phyloP scores from a whole-genome alignment of 2,113 vertebrate species.

The Nycticorax nycticorax region DNA sequence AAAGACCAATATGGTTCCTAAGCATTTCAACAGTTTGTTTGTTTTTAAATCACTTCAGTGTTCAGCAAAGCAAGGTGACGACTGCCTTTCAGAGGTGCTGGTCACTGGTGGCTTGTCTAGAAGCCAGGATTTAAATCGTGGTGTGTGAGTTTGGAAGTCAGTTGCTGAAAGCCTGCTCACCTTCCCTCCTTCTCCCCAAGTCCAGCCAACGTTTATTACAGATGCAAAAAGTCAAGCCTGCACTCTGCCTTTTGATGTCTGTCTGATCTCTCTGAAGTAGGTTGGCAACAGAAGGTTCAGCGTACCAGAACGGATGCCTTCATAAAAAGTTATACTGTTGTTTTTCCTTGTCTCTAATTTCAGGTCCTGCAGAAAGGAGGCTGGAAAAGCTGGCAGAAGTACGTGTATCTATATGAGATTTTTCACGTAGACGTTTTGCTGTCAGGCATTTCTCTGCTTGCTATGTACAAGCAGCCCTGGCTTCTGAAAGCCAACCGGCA shows the following conservation, averaged over 20 bases:
- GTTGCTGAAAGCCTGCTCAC: background rate
- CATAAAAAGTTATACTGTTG: background rate
- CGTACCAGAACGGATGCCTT: background rate
- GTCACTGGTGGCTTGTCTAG: background rate
- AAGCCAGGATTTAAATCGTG: background rate
- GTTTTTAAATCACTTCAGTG: background rate
- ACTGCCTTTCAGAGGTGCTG: background rate
- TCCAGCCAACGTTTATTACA: background rate
- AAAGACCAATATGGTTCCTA: background rate
- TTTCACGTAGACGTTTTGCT: background rate
- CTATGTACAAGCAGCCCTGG: background rate
- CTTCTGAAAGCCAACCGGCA: background rate
- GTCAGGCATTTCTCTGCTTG: background rate
- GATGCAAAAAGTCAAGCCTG: background rate
- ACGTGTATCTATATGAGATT: fast-evolving
- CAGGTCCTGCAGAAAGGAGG: background rate
- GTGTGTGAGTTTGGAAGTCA: background rate
- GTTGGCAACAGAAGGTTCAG: background rate
- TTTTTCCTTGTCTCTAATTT: background rate
- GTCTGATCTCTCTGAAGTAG: background rate
- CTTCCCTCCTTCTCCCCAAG: background rate
- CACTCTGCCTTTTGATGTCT: background rate
- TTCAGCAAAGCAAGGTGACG: background rate
- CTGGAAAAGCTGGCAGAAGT: background rate
- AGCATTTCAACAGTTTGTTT: background rate